Base-by-base conservation (phyloP, 2,888 invertebrate species). In the Encarsia formosa region DNA sequence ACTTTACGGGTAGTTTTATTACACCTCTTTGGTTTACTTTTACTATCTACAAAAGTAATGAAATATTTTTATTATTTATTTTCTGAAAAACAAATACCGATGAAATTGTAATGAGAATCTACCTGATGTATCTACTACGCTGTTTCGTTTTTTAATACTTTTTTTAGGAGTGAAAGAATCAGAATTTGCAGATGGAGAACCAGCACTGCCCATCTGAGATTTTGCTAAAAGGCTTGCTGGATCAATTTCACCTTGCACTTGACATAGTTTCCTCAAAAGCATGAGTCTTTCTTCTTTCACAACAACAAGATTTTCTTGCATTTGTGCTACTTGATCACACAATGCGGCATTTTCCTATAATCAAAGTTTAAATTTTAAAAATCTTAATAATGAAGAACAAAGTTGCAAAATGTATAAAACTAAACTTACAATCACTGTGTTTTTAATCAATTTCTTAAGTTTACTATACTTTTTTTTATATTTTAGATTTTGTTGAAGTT, bases 311-410 rank as follows among this genome's bases (percentile, higher is more conserved):
- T 88, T 88, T 64, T 90, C 87, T 75, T 94, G 92, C 57, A 88
- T 83, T 71, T 86, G 83, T 1, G 88, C 85, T 15, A 92, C 86
- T 78, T 93, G 91, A 77, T 94, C 94, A 73, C 92, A 91, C 3
- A 93, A 72, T 5, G 88, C 87, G 46, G 88, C 86, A 77, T 89
- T 90, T 77, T 89, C 89, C 89, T 89, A 63, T 3, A 66, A 60
- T 50, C 41, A 13, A 5, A 31, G 20, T 22, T 19, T 40, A 15
- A 6, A 16, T 8, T 16, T 32, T 5, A 24, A 37, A 20, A 13
- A 26, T 20, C n/a, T 26, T 29, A 22, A 18, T 15, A 29, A 40
- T 38, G 4, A 29, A 24, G 11, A 40, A 34, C 11, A 24, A 32
- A 34, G 11, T 44, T 42, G 19, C 37, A 6, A 50, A n/a, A 34